These are phyloP conservation scores for Eumaeus atala DNA, from an alignment of 1,140 invertebrate species.

Conservation along the genomic window DNA sequence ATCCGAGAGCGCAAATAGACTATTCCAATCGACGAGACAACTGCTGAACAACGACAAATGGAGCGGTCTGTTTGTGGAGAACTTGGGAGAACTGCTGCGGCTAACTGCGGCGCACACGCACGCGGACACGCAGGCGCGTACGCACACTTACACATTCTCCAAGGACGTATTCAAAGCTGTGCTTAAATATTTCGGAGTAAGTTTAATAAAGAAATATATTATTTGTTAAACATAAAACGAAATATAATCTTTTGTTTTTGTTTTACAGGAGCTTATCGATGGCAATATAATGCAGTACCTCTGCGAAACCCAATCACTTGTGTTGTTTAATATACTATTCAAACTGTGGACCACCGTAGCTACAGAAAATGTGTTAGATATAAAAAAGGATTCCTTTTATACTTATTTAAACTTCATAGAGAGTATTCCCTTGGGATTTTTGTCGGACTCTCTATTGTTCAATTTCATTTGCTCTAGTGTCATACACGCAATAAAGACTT, in stretches of 20 bases:
- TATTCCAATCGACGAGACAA: slow-evolving; percentile 41
- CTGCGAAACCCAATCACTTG: slow-evolving; percentile 54
- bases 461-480: slow-evolving; percentile 51
- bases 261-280: slow-evolving; percentile 51
- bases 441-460: slow-evolving; percentile 49
- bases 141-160: slow-evolving; percentile 35
- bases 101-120: slow-evolving; percentile 36
- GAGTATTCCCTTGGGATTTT: slow-evolving; percentile 38
- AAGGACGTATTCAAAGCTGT: slow-evolving; percentile 47
- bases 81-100: slow-evolving; percentile 48
- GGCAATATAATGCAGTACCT: slow-evolving; percentile 52
- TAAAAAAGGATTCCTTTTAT: slow-evolving; percentile 41
- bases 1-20: slow-evolving; percentile 31
- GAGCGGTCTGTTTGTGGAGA: slow-evolving; percentile 50
- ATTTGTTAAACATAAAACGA: slow-evolving; percentile 4
- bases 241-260: slow-evolving; percentile 8
- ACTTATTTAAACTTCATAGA: slow-evolving; percentile 50
- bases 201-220: slow-evolving; percentile 23
- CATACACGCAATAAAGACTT: slow-evolving; percentile 41
- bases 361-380: slow-evolving; percentile 43
- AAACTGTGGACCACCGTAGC: slow-evolving; percentile 51
- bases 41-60: slow-evolving; percentile 47
- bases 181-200: slow-evolving; percentile 57
- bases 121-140: slow-evolving; percentile 34
- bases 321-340: slow-evolving; percentile 50